Evolutionary conservation across 2,888 invertebrate species (phyloP), one percentile per base, ranked within the genome.

Genomic region (Julus scanicus): DNA sequence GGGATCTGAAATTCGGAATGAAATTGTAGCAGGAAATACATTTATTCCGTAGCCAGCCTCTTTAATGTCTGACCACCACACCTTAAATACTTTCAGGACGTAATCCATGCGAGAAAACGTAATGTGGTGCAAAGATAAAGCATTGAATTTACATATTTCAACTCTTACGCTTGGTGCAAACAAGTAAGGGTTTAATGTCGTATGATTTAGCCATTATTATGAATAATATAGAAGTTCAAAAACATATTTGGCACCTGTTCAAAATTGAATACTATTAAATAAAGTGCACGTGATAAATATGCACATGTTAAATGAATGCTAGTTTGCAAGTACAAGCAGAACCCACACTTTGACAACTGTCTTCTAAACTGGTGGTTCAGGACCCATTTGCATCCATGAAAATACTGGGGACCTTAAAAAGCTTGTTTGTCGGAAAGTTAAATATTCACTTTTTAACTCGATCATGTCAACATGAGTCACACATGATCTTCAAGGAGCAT

Each of bases 1-100:
- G 37, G 37, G 37, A 80, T 71, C 71, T 80, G 80, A 29, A 80
- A 80, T 37, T 80, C 37, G 37, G 80, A 80, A 80, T 80, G 80
- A 5, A 29, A 8, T 80, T 63, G 13, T 13, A 80, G 37, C 2
- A 37, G 80, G 80, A 80, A 80, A 80, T 44, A 44, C 44, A 44
- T 44, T 3, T 44, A 44, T 80, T 29, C 37, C 15, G 63, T 15
- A 37, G 37, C 37, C 80, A 80, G 15, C 80, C 80, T 80, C 37
- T 37, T 13, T 80, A 37, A 80, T 37, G 37, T 9, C 15, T 13
- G 13, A 53, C 9, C 17, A 80, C 80, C 80, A 80, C 80, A 80
- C 80, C 80, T 80, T 80, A 29, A 80, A 80, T 15, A 37, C 80
- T 80, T 80, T 37, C 80, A 80, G 2, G 37, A 80, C 2, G 80